A percentile compares a stretch with the other conserved stretches of the same genome.
These are phyloP conservation scores for Cyrtodaria siliqua DNA, from an alignment of 2,888 invertebrate genomes.

Conservation along the genomic window DNA sequence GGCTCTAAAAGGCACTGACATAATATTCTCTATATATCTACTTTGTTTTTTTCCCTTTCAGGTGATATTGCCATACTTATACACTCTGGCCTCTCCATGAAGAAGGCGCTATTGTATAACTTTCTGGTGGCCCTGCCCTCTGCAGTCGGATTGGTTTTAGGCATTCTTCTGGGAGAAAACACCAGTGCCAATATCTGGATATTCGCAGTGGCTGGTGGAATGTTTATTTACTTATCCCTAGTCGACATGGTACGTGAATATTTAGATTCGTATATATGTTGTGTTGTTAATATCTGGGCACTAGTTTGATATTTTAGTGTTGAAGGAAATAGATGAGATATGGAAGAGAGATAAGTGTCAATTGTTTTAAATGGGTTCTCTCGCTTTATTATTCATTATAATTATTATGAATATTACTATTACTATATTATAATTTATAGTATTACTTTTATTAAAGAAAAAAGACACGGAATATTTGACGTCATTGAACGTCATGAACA, in stretches of 20 bases:
- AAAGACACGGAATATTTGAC: no score
- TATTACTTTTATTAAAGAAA: no score
- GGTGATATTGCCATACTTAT: conserved; percentile 97
- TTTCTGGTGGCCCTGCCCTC: conserved; percentile 94
- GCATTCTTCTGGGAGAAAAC: conserved; percentile 93
- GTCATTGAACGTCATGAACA: no score
- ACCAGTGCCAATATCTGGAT: conserved; percentile 94
- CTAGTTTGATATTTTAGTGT: not conserved
- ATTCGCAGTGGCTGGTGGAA: conserved; percentile 96
- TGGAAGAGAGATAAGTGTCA: not conserved
- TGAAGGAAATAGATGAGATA: no score
- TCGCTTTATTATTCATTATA: no score
- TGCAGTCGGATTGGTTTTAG: conserved; percentile 94
- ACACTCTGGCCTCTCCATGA: conserved; percentile 96
- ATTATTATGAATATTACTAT: no score
- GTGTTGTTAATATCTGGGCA: no score
- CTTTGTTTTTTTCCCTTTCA: conserved; percentile 81
- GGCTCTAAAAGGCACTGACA: no score
- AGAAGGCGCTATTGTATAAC: conserved; percentile 96
- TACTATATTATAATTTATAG: no score
- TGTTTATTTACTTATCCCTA: conserved; percentile 97
- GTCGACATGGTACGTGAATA: conserved; percentile 93
- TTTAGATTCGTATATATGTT: not conserved
- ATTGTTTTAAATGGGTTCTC: not conserved
- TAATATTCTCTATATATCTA: no score